These are phyloP conservation scores for Oryctes rhinoceros DNA, from an alignment of 1,140 invertebrate species.

Conservation along the genomic window DNA sequence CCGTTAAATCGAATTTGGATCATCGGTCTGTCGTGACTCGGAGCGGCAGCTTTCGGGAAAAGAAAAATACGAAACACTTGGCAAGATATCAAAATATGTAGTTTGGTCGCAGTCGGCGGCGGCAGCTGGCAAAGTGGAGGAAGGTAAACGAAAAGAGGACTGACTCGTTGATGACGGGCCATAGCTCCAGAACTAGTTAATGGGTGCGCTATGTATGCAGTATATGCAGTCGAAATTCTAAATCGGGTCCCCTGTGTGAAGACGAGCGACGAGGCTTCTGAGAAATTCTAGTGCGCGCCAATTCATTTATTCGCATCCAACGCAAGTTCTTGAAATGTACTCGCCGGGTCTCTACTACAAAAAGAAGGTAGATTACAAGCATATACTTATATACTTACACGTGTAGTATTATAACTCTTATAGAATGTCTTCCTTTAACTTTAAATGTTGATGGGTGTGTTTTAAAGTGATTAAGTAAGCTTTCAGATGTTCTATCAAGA, in stretches of 20 bases:
- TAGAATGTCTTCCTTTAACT: no score
- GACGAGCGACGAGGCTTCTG: background rate
- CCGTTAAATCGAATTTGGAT: conserved; percentile 9
- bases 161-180: conserved; percentile 1
- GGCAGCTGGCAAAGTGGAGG: conserved; percentile 7
- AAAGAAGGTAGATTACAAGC: background rate
- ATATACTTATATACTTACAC: no score
- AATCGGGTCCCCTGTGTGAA: background rate
- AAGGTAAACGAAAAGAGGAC: background rate
- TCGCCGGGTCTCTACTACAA: background rate
- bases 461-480: no score
- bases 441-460: no score
- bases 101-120: background rate
- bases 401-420: no score
- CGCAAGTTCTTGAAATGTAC: conserved; percentile 3
- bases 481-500: no score
- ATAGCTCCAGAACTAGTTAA: conserved; percentile 5
- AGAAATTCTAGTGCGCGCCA: background rate
- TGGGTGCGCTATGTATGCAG: background rate
- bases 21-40: conserved; percentile 4
- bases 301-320: background rate
- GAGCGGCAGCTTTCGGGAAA: conserved; percentile 7
- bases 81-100: conserved; percentile 15
- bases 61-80: background rate
- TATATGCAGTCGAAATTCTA: background rate